phyloP scores from a whole-genome alignment of 2,797 vertebrate genomes.

The Anniella stebbinsi region DNA sequence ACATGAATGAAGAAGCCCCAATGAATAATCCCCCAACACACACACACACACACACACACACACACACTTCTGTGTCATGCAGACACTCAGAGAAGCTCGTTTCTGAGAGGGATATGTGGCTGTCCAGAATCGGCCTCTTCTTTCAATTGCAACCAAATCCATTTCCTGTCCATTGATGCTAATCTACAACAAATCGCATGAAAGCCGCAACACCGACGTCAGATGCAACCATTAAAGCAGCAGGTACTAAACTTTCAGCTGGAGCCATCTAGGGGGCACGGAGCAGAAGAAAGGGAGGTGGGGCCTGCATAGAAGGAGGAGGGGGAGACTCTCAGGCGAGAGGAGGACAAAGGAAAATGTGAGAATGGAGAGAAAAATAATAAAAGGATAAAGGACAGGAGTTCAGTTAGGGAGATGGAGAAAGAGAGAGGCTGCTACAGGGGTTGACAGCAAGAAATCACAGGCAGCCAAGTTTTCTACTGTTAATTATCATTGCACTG shows the following conservation, averaged over 20 bases:
- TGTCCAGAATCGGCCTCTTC: neutral
- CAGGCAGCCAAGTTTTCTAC: neutral
- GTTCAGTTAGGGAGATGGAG: neutral
- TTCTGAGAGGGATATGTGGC: neutral
- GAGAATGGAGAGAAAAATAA: neutral
- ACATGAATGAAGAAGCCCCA: neutral
- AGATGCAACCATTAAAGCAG: neutral
- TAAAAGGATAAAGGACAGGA: neutral
- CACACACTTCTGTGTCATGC: neutral
- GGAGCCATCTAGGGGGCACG: neutral
- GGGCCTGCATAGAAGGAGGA: neutral
- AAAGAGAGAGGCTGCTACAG: neutral
- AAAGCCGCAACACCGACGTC: no score
- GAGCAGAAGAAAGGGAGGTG: neutral
- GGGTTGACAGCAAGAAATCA: neutral
- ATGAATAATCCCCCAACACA: neutral
- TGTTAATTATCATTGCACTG: slow-evolving; percentile 2
- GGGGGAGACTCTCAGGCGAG: neutral
- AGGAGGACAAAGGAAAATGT: neutral
- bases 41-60: neutral
- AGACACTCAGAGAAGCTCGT: no score
- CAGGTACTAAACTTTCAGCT: neutral
- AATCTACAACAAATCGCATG: neutral
- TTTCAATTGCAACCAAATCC: neutral
- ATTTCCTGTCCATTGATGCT: neutral